Conservation (phyloP, 2,113 vertebrate genomes). For the Pyxicephalus adspersus region DNA sequence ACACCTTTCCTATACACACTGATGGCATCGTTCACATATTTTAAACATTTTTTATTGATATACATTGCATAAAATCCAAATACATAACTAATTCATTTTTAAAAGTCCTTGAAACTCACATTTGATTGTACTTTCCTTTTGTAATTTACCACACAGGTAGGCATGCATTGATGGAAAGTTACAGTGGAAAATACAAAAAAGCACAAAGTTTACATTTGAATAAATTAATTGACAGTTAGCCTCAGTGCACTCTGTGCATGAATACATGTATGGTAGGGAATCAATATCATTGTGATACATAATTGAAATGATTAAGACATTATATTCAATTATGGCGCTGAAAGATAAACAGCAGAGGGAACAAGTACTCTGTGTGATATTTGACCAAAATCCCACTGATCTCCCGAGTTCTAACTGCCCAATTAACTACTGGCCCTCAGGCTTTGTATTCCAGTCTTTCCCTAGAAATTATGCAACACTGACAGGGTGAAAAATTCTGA, state of each 20-base stretch:
- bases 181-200: too few relatives aligned
- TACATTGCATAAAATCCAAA: too few relatives aligned
- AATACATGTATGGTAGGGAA: neutral
- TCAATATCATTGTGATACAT: neutral
- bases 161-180: too few relatives aligned
- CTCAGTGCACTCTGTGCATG: neutral
- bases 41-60: too few relatives aligned
- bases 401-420: slow-evolving; percentile 23
- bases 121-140: too few relatives aligned
- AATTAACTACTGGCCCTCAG: slow-evolving; percentile 46
- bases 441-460: neutral
- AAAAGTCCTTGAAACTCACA: too few relatives aligned
- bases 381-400: slow-evolving; percentile 9
- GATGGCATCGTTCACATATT: too few relatives aligned
- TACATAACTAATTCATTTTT: too few relatives aligned
- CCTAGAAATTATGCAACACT: slow-evolving; percentile 14
- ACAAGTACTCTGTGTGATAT: slow-evolving; percentile 51
- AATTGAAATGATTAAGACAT: neutral
- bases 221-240: slow-evolving; percentile 3
- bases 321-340: neutral
- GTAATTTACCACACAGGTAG: too few relatives aligned
- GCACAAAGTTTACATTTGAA: too few relatives aligned
- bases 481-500: slow-evolving; percentile 1
- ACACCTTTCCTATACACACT: too few relatives aligned
- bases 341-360: slow-evolving; percentile 59